These are phyloP conservation scores for Bembecia ichneumoniformis DNA, from an alignment of 2,888 invertebrate genomes.

Conservation along the genomic window DNA sequence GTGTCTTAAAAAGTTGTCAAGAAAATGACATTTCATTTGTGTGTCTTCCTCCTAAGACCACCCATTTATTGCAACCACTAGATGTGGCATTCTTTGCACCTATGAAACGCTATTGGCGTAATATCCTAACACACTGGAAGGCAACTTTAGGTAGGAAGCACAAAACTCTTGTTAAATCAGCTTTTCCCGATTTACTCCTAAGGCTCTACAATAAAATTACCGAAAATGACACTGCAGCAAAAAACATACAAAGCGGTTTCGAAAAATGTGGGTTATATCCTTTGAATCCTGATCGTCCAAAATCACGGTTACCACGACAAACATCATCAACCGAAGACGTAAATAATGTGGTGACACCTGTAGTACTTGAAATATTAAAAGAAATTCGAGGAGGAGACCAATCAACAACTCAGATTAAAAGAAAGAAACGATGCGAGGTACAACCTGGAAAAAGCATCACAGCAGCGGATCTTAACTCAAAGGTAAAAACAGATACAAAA, in stretches of 20 bases:
- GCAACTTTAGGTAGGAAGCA: constrained; percentile 1
- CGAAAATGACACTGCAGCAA: constrained; percentile 4
- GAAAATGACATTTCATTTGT: constrained; percentile 25
- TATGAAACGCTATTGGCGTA: constrained; percentile 20
- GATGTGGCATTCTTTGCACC: constrained; percentile 22
- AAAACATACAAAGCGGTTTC: constrained; percentile 9
- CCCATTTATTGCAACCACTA: constrained; percentile 22
- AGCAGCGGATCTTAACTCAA: constrained; percentile 5
- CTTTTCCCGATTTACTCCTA: constrained; percentile 6
- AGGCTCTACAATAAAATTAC: constrained; percentile 5
- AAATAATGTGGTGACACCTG: constrained; percentile 2
- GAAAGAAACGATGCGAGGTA: constrained; percentile 7
- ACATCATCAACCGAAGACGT: background rate
- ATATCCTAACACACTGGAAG: too few relatives aligned
- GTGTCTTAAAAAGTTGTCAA: constrained; percentile 20
- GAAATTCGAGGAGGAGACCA: constrained; percentile 4
- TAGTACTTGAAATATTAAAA: constrained; percentile 7
- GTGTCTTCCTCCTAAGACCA: constrained; percentile 20
- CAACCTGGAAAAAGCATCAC: constrained; percentile 7
- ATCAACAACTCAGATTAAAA: constrained; percentile 1
- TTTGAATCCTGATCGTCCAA: constrained; percentile 9
- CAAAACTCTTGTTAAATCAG: constrained; percentile 7
- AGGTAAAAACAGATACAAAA: constrained; percentile 3
- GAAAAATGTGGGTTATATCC: constrained; percentile 6
- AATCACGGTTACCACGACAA: constrained; percentile 5